Percentiles rank a stretch among this genome's conserved stretches.
Evolutionary conservation across 2,888 invertebrate genomes (phyloP).

Genomic region (Spicauda simplicius): DNA sequence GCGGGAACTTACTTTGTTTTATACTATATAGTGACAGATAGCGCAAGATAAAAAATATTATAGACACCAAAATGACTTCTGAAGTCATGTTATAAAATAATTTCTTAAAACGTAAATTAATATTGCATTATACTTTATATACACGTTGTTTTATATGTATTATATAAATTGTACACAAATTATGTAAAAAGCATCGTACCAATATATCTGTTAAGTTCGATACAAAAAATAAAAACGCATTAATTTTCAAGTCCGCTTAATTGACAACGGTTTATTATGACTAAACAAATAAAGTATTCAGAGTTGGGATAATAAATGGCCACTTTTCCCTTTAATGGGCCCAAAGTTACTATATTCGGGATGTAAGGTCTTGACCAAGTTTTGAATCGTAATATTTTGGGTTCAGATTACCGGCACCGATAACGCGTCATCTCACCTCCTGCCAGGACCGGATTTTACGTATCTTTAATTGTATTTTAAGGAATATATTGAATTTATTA

Average conservation of each 20-base stretch:
- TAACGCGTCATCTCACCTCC: slow-evolving; percentile 82
- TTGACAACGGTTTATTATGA: slow-evolving; percentile 78
- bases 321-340: slow-evolving; percentile 74
- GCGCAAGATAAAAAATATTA: no score
- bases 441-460: slow-evolving; percentile 60
- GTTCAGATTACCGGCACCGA: slow-evolving; percentile 81
- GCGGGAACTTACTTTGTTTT: no score
- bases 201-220: slow-evolving; percentile 32
- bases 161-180: slow-evolving; percentile 22
- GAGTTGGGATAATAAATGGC: slow-evolving; percentile 72
- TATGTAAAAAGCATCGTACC: slow-evolving; percentile 29
- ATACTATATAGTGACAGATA: no score
- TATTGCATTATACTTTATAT: background rate
- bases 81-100: no score
- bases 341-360: slow-evolving; percentile 72
- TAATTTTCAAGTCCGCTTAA: slow-evolving; percentile 69
- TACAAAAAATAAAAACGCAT: slow-evolving; percentile 54
- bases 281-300: slow-evolving; percentile 76
- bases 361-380: slow-evolving; percentile 81
- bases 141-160: slow-evolving; percentile 5
- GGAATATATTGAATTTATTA: background rate
- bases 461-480: background rate
- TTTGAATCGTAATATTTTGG: slow-evolving; percentile 85
- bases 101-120: no score
- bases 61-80: no score